Percentiles rank a stretch among this genome's conserved stretches.
These are phyloP conservation scores for Meloidogyne hapla DNA, from an alignment of 1,140 invertebrate species.

Conservation along the genomic window DNA sequence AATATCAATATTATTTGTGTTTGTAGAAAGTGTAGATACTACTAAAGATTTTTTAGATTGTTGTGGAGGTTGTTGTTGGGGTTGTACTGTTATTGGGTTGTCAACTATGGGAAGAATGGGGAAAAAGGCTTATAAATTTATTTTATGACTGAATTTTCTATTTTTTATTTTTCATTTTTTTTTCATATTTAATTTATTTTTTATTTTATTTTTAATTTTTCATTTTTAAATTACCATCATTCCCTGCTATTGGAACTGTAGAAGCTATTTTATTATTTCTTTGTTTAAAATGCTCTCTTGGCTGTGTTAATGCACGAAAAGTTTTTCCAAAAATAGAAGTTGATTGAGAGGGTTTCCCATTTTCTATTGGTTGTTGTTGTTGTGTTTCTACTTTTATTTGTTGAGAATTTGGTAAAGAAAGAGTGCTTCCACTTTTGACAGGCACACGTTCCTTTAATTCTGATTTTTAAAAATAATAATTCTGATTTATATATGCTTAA, in stretches of 20 bases:
- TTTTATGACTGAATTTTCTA: no score
- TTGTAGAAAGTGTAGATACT: neutral
- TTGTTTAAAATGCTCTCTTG: neutral
- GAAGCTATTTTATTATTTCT: neutral
- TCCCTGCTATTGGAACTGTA: neutral
- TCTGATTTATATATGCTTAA: no score
- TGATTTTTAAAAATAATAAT: neutral
- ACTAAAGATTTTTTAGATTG: neutral
- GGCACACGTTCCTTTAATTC: neutral
- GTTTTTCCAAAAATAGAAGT: conserved; percentile 14
- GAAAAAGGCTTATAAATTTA: neutral
- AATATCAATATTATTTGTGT: neutral
- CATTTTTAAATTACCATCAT: neutral
- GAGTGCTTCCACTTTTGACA: neutral
- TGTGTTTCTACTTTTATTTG: neutral
- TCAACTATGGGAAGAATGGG: neutral
- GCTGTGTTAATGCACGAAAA: neutral
- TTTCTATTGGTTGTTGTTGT: neutral
- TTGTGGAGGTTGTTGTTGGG: neutral
- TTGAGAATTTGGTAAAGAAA: neutral
- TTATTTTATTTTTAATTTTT: no score
- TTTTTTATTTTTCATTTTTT: no score
- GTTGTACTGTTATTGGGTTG: neutral
- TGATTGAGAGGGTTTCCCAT: neutral
- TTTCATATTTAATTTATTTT: no score